Evolutionary conservation across 2,888 invertebrate species (phyloP).

Genomic region (Ophion obscuratus): DNA sequence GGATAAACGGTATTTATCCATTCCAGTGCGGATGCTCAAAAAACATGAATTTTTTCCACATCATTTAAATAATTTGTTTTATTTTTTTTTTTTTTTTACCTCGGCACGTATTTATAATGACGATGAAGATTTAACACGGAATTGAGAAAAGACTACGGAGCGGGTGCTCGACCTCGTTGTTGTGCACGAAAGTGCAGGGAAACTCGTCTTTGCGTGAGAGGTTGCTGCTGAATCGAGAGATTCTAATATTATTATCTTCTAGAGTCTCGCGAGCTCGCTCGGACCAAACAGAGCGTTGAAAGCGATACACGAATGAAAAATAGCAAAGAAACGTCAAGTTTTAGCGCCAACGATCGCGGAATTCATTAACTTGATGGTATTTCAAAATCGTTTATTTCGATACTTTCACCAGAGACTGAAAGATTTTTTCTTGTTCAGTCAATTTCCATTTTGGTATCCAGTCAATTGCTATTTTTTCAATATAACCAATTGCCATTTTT

Average conservation of each 20-base stretch:
- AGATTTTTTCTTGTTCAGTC: too few relatives aligned
- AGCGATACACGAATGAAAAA: conserved; percentile 43
- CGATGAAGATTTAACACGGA: conserved; percentile 22
- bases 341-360: conserved; percentile 7
- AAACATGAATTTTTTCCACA: conserved; percentile 37
- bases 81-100: conserved; percentile 6
- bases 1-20: conserved; percentile 54
- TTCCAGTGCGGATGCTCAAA: conserved; percentile 48
- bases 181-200: conserved; percentile 49
- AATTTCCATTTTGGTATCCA: too few relatives aligned
- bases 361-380: neutral
- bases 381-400: neutral
- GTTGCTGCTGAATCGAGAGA: conserved; percentile 42
- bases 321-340: conserved; percentile 32
- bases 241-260: conserved; percentile 41
- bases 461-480: too few relatives aligned
- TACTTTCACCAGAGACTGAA: neutral
- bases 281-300: conserved; percentile 63
- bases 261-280: conserved; percentile 30
- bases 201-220: conserved; percentile 30
- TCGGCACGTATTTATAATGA: neutral
- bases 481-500: neutral
- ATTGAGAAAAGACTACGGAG: conserved; percentile 12
- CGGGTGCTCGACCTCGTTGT: conserved; percentile 8
- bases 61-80: conserved; percentile 1